Evolutionary conservation across 2,888 invertebrate species (phyloP).

Genomic region (Heliconius ethilla): DNA sequence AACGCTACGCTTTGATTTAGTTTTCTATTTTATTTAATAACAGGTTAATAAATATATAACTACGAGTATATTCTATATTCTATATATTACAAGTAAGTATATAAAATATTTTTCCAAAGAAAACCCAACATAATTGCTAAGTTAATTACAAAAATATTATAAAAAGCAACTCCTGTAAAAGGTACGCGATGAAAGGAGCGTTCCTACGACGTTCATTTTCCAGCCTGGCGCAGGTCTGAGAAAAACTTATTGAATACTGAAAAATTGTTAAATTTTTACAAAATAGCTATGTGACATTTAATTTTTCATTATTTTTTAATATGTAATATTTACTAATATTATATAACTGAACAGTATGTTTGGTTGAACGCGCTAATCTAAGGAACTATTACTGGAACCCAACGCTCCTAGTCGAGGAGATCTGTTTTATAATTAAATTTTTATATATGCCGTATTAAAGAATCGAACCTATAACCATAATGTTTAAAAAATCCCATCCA

Average conservation of each 20-base stretch:
- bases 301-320: neutral
- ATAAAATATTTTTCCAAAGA: neutral
- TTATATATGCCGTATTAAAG: neutral
- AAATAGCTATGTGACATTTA: neutral
- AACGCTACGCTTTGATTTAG: too few species aligned
- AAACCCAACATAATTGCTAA: neutral
- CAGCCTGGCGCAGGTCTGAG: neutral
- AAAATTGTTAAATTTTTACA: neutral
- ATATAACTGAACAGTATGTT: too few species aligned
- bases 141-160: constrained; percentile 15
- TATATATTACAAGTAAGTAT: neutral
- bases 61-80: too few species aligned
- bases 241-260: neutral
- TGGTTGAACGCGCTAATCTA: too few species aligned
- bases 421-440: too few species aligned
- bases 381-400: too few species aligned
- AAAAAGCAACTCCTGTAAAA: constrained; percentile 1
- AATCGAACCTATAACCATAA: neutral
- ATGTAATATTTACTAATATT: too few species aligned
- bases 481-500: neutral
- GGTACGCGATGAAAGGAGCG: constrained; percentile 13
- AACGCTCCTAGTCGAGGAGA: too few species aligned
- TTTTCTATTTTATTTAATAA: too few species aligned
- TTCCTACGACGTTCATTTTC: constrained; percentile 5
- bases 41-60: too few species aligned